Evolutionary conservation across 2,888 invertebrate genomes (phyloP), one percentile per base, ranked within the genome.

Genomic region (Drosophila rubida): DNA sequence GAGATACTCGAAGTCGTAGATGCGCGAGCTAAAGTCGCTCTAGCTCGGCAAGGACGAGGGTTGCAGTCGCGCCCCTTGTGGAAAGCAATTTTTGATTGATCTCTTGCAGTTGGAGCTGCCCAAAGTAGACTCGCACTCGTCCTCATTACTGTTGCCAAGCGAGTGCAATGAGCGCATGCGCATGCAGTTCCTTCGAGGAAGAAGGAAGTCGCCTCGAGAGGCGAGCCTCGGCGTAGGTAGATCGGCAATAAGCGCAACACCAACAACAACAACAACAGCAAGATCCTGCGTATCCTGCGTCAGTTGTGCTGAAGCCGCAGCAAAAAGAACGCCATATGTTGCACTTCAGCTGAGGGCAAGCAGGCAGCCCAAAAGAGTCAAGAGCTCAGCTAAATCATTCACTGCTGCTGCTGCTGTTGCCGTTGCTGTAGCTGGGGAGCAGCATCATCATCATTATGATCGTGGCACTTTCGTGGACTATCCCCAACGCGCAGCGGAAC

Each of bases 271-370:
- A 55, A 37, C 61, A 69, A 46, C 30, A 25, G 16, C 41, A 27
- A 54, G 69, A 75, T 84, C 77, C 81, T 85, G 86, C 80, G 73
- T 87, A 87, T 84, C 84, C 84, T 85, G 84, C 84, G 84, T 78
- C 84, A 84, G 87, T 85, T 84, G 84, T 85, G 86, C 80, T 86
- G 77, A 87, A 75, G 80, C 77, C 85, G 66, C 71, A 69, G 32
- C 54, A 58, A 67, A 70, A 69, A 27, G 35, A 61, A 67, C 67
- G 77, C 86, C 84, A 84, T 84, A 84, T 84, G 84, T 77, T 84
- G 62, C 77, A 74, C 61, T 66, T 63, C 37, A 55, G 60, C 73
- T 30, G 13, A 19, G 25, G 57, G 37, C 42, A 53, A 39, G 14
- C 58, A 45, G 41, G 60, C 57, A 44, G 25, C 30, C 58, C 16